Evolutionary conservation across 2,113 vertebrate genomes (phyloP), one percentile per base, ranked within the genome.

Genomic region (Menura novaehollandiae): DNA sequence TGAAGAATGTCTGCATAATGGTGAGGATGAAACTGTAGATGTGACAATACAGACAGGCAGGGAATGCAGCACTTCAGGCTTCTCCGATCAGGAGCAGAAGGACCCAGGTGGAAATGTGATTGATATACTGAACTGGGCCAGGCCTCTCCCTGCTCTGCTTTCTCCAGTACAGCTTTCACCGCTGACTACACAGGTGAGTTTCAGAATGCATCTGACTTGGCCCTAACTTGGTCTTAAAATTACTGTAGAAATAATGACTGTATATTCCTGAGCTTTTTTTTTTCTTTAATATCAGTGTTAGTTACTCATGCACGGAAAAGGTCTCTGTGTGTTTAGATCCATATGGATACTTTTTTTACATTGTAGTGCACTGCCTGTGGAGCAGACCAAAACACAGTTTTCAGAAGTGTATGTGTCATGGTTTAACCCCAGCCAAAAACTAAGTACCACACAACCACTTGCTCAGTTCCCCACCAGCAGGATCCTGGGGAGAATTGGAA

Each of bases 91-190:
- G 3, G 90, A 92, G 6, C 90, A 43, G 71, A 75, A 95, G 53
- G 63, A 93, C 83, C 44, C 72, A 74, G 92, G 66, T 62, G 94
- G 88, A 79, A 94, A 95, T 11, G 95, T 98, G 32, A 96, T 91
- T 46, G 98, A 98, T 49, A 97, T 98, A 37, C 52, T 98, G 75
- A 93, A 98, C 11, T 98, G 98, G 97, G 98, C 98, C 87, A 98
- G 85, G 63, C 98, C 98, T 44, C 94, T 99, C 21, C 98, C 97
- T 39, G 97, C 98, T 76, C 98, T 98, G 3, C 89, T 99, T 68
- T 99, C 99, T 66, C 99, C 99, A 6, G 55, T 99, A 87, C 94
- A 85, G 44, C 92, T 96, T 49, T 96, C 97, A 27, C 96, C 98
- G 37, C 33, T 85, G 5, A 37, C 93, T 14, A 89, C 80, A 16